Conservation (phyloP, 2,113 vertebrate genomes). For the Lathamus discolor region DNA sequence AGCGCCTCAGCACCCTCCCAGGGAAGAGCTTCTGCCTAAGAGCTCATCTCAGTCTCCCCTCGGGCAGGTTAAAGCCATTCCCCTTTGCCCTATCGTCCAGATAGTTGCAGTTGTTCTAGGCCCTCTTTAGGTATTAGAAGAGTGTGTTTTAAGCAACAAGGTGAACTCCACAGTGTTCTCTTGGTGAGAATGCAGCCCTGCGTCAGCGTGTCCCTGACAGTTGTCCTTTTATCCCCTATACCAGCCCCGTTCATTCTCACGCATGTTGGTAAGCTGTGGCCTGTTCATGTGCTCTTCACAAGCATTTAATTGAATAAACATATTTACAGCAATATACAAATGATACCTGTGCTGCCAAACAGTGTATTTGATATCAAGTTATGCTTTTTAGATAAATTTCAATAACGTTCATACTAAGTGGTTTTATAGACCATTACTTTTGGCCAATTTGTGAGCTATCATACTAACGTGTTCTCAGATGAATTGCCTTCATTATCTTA, state of each 20-base stretch:
- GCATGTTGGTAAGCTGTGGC: background rate
- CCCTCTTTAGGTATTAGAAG: background rate
- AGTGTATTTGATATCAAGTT: background rate
- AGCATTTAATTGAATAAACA: background rate
- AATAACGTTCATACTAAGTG: background rate
- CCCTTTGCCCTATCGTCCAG: background rate
- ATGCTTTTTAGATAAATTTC: background rate
- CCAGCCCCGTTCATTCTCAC: background rate
- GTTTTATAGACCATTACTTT: conserved; percentile 44
- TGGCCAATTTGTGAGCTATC: background rate
- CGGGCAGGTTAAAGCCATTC: background rate
- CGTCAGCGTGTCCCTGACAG: background rate
- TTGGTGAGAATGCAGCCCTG: accelerated
- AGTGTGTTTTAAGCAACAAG: background rate
- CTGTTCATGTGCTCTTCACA: background rate
- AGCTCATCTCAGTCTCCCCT: background rate
- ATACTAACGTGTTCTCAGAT: background rate
- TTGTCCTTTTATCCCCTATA: background rate
- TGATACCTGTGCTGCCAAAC: background rate
- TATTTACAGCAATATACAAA: background rate
- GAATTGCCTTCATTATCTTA: conserved; percentile 18
- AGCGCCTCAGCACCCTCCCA: background rate
- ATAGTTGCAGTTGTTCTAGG: background rate
- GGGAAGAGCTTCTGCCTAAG: background rate
- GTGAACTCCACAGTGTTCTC: accelerated